Evolutionary conservation across 2,113 vertebrate genomes (phyloP).

Genomic region (Amblyopsis rosae): DNA sequence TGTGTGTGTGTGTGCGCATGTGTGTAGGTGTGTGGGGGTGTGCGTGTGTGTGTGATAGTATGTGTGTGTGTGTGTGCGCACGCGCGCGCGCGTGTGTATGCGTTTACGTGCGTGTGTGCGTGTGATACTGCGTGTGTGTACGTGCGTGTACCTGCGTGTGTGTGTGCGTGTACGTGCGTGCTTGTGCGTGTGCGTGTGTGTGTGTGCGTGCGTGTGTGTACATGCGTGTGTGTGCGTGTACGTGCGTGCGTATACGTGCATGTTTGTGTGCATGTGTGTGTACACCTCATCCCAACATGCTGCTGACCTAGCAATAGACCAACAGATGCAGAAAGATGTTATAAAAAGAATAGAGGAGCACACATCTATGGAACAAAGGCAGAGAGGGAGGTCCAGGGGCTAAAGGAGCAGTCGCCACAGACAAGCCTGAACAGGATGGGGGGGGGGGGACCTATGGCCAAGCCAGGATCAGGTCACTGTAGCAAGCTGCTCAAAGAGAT

Average conservation of each 20-base stretch:
- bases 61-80: conserved; percentile 9
- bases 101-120: neutral
- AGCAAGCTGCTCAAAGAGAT: conserved; percentile 46
- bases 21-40: neutral
- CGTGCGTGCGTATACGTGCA: neutral
- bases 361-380: conserved; percentile 59
- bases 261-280: conserved; percentile 1
- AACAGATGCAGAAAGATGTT: conserved; percentile 23
- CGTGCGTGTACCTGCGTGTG: conserved; percentile 1
- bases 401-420: conserved; percentile 66
- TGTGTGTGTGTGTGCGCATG: conserved; percentile 1
- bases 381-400: conserved; percentile 54
- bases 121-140: too few species aligned
- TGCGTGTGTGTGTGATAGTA: neutral
- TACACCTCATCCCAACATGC: conserved; percentile 9
- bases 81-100: neutral
- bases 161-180: neutral
- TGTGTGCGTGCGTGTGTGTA: conserved; percentile 5
- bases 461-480: conserved; percentile 40
- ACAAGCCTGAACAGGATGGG: conserved; percentile 64
- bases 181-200: neutral
- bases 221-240: neutral
- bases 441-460: conserved; percentile 59
- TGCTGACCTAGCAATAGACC: conserved; percentile 17
- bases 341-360: conserved; percentile 15